Evolutionary conservation across 2,113 vertebrate species (phyloP), one percentile per base, ranked within the genome.

Genomic region (Todiramphus chloris): DNA sequence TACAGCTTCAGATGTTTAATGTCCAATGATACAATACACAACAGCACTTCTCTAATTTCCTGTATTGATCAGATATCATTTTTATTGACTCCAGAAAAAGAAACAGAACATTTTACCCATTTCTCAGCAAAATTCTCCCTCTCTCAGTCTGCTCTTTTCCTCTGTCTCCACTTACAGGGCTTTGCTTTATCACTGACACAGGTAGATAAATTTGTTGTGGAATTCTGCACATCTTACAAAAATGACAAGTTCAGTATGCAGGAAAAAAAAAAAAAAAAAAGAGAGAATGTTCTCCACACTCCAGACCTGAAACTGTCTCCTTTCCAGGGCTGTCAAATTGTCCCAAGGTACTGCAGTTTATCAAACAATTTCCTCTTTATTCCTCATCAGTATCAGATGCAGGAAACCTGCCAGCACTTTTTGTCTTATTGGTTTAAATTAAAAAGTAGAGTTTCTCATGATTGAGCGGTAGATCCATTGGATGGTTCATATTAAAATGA

Each of bases 401-500:
- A 85, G 87, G 56, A 96, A 96, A 90, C 19, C 16, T 87, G 73
- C 46, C 92, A 84, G 33, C 50, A 44, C 25, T 78, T 72, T 94
- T 89, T 68, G 62, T 70, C 50, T 83, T 78, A n/a, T 77, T 91
- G 37, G 56, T 83, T 89, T 94, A 92, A 90, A 90, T 93, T 93
- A 72, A 94, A 96, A 96, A 80, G 35, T 59, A 72, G 23, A 85
- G 39, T 92, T 96, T 96, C 56, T 82, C 48, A 41, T 62, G 59
- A 90, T 4, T 16, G 19, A 91, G 64, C 92, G 62, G 85, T 92
- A 92, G 44, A 88, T 86, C 25, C 74, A 92, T 77, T 63, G 64
- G 89, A 82, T 89, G 79, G 35, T 96, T 98, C 31, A 35, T 89
- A 88, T 94, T 95, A 94, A 94, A 93, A 59, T 37, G 77, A 91